phyloP scores from a whole-genome alignment of 2,888 invertebrate genomes.

The Tachina grossa region DNA sequence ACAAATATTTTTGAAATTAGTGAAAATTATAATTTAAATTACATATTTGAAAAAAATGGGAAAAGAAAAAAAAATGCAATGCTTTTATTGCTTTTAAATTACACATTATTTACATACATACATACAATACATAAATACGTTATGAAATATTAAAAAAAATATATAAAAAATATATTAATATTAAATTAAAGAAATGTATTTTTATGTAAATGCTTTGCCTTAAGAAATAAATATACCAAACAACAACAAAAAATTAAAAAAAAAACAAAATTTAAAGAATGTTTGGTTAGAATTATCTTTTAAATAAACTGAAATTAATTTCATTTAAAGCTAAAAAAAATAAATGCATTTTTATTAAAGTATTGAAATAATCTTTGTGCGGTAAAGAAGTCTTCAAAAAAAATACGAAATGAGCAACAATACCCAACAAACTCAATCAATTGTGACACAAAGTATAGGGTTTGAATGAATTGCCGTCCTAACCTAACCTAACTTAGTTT shows the following conservation, averaged over 20 bases:
- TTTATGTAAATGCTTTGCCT: slow-evolving; percentile 83
- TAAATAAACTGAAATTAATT: slow-evolving; percentile 65
- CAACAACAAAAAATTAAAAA: slow-evolving; percentile 30
- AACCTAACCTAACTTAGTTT: too few species aligned
- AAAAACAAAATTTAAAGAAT: slow-evolving; percentile 14
- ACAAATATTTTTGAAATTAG: slow-evolving; percentile 2
- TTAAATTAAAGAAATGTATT: slow-evolving; percentile 76
- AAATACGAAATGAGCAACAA: too few species aligned
- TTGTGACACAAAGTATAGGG: too few species aligned
- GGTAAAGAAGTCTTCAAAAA: background rate
- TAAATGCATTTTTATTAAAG: slow-evolving; percentile 6
- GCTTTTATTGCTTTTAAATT: slow-evolving; percentile 76
- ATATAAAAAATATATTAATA: slow-evolving; percentile 60
- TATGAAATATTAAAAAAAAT: slow-evolving; percentile 55
- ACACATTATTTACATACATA: slow-evolving; percentile 74
- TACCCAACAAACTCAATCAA: too few species aligned
- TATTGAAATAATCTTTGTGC: background rate
- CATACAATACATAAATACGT: slow-evolving; percentile 34
- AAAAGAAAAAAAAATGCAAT: slow-evolving; percentile 70
- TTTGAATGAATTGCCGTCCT: too few species aligned
- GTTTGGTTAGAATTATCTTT: slow-evolving; percentile 61
- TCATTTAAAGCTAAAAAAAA: slow-evolving; percentile 52
- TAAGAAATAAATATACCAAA: slow-evolving; percentile 74
- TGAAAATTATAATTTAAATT: slow-evolving; percentile 11
- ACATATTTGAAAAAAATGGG: background rate